Evolutionary conservation across 92 coral and sea anemone genomes (phyloP), one percentile per base, ranked within the genome.

Genomic region (Plumapathes pennacea): DNA sequence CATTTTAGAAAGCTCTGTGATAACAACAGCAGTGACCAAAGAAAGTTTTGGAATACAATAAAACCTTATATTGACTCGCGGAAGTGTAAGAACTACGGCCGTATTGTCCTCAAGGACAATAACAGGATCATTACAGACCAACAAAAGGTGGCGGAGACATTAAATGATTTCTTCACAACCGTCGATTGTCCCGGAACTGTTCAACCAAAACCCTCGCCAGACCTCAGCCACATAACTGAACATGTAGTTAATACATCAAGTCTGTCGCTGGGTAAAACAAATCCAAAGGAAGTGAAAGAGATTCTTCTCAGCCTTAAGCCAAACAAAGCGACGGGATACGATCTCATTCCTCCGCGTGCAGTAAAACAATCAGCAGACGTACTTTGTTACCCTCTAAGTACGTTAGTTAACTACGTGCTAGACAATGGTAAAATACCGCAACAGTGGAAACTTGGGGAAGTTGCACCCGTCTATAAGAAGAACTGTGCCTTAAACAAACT

Each of bases 281-380:
- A 80, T 41, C 69, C 86, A 4, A 49, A 44, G 13, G 86, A 57
- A 36, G 81, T 81, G 27, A 24, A 41, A 25, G 66, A 78, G 46
- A 40, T 54, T 20, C 24, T 69, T 67, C 50, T 38, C 22, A 51
- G 27, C 7, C 22, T 70, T 10, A 71, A 79, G 23, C 43, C 80
- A 10, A 69, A 57, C 53, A 67, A 76, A 36, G 90, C 81, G 8
- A 77, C 68, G 5, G 63, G 82, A 19, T 50, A 58, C 24, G 74
- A 78, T 31, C 26, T 18, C 3, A 66, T 74, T 25, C 84, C 84
- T 9, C 90, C 84, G 32, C 45, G 77, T 32, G 57, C 58, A 5
- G 63, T 68, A 9, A 54, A 74, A 62, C 17, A 36, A 33, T 73
- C 88, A 23, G 73, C 82, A 18, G 83, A 82, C 4, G 74, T 75